phyloP scores from a whole-genome alignment of 2,113 vertebrate genomes.

The Rynchops niger region DNA sequence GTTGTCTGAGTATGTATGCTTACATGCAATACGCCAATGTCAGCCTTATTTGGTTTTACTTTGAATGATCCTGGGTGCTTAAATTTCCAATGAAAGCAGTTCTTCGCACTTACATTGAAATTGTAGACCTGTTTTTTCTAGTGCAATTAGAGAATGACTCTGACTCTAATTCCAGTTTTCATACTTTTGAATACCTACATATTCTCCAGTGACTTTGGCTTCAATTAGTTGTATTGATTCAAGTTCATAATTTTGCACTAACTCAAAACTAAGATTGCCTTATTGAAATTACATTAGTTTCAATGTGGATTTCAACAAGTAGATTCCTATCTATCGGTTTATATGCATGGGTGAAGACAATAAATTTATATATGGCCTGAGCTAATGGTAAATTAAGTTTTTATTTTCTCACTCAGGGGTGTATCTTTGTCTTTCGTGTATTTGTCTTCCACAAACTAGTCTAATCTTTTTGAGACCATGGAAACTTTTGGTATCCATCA shows the following conservation, averaged over 20 bases:
- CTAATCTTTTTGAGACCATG: background rate
- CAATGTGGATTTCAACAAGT: background rate
- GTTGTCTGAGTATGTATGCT: background rate
- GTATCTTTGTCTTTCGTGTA: background rate
- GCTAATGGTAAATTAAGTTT: background rate
- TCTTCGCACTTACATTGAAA: background rate
- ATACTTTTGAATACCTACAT: background rate
- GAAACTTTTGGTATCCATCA: background rate
- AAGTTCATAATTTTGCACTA: background rate
- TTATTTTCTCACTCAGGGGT: background rate
- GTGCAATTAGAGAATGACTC: background rate
- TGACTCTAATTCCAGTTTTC: background rate
- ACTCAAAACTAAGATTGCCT: background rate
- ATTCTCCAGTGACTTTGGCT: background rate
- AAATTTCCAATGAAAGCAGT: background rate
- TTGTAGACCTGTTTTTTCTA: background rate
- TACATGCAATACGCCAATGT: background rate
- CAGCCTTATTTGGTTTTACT: background rate
- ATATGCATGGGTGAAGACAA: background rate
- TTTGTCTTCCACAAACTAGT: background rate
- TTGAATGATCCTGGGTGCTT: background rate
- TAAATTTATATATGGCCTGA: background rate
- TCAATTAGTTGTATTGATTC: background rate
- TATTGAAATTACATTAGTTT: background rate
- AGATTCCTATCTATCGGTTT: background rate